These are phyloP conservation scores for Amphipoea oculea DNA, from an alignment of 2,888 invertebrate genomes.

Conservation along the genomic window DNA sequence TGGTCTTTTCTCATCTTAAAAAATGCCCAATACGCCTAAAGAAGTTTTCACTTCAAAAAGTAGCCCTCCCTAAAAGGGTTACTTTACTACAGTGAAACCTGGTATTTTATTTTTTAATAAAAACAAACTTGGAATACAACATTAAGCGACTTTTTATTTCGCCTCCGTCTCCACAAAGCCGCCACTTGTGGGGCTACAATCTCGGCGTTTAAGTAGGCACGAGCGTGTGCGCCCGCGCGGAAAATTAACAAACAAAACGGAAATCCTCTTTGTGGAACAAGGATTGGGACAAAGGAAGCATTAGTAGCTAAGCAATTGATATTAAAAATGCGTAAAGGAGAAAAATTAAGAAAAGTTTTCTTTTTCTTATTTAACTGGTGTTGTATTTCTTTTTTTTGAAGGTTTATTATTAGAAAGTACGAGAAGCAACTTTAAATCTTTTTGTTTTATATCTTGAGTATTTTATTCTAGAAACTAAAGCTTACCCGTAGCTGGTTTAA, in stretches of 20 bases:
- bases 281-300: constrained; percentile 52
- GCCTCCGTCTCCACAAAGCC: constrained; percentile 39
- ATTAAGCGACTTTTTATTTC: constrained; percentile 32
- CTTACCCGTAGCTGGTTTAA: background rate
- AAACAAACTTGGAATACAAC: constrained; percentile 11
- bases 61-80: background rate
- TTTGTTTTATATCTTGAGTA: background rate
- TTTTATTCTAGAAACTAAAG: background rate
- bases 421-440: background rate
- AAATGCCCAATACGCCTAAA: too few relatives aligned
- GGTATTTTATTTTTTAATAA: background rate
- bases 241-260: constrained; percentile 82
- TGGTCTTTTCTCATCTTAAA: background rate
- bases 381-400: background rate
- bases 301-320: constrained; percentile 63
- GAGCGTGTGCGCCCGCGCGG: constrained; percentile 75
- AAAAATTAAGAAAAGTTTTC: constrained; percentile 34
- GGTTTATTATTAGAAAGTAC: too few relatives aligned
- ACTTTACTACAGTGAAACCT: background rate
- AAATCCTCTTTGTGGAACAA: constrained; percentile 74
- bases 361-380: constrained; percentile 2
- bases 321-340: constrained; percentile 52
- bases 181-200: constrained; percentile 48
- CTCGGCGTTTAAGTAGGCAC: constrained; percentile 58
- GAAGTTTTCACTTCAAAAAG: too few relatives aligned